Evolutionary conservation across 1,140 invertebrate species (phyloP).

Genomic region (Microplitis mediator): DNA sequence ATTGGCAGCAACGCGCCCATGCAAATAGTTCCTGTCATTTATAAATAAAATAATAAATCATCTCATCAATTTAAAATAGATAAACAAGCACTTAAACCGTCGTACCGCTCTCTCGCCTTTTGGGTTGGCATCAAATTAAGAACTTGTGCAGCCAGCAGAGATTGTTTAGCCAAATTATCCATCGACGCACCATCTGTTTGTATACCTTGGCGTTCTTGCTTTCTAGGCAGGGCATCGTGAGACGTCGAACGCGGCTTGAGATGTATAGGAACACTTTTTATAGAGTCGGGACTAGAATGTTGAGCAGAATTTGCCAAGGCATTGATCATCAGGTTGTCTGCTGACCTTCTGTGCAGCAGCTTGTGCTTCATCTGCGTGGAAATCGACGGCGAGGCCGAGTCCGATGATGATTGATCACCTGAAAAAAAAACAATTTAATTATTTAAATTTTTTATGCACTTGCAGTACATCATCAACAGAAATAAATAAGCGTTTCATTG

Average conservation of each 20-base stretch:
- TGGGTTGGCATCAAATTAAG: conserved; percentile 79
- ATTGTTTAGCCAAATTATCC: conserved; percentile 74
- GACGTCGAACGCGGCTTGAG: conserved; percentile 53
- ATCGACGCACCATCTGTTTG: conserved; percentile 63
- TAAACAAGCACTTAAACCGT: neutral
- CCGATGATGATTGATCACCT: conserved; percentile 53
- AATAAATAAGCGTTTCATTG: too few relatives aligned
- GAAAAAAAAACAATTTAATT: conserved; percentile 23
- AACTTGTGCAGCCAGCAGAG: conserved; percentile 77
- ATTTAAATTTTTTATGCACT: neutral
- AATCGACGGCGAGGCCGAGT: conserved; percentile 49
- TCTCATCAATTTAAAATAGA: neutral
- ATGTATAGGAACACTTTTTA: conserved; percentile 55
- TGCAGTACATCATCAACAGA: too few relatives aligned
- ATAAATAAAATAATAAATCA: neutral
- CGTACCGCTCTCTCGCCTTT: conserved; percentile 76
- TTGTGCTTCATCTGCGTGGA: conserved; percentile 42
- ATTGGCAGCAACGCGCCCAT: conserved; percentile 77
- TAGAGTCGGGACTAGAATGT: conserved; percentile 57
- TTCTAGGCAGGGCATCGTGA: conserved; percentile 52
- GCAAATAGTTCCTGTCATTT: conserved; percentile 72
- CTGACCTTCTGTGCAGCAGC: conserved; percentile 51
- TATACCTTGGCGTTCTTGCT: conserved; percentile 42
- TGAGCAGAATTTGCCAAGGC: conserved; percentile 50
- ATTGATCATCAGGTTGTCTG: conserved; percentile 50